Evolutionary conservation across 2,797 vertebrate genomes (phyloP).

Genomic region (Acipenser oxyrinchus): DNA sequence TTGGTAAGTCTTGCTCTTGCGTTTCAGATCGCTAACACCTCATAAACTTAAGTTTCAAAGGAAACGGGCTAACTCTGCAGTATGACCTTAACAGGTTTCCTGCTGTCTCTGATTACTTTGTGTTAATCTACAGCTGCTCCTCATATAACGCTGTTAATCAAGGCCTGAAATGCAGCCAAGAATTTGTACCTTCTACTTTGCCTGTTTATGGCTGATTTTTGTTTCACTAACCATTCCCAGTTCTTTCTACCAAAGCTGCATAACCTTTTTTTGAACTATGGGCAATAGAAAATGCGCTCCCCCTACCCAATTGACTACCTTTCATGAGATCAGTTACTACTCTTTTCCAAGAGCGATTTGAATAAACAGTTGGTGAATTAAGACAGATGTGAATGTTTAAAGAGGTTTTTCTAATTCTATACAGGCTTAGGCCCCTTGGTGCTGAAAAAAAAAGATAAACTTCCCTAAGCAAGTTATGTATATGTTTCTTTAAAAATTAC

Average conservation of each 20-base stretch:
- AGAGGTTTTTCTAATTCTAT: neutral
- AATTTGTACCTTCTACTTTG: constrained; percentile 23
- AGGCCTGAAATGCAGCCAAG: constrained; percentile 16
- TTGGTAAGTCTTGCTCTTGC: neutral
- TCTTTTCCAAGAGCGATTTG: constrained; percentile 7
- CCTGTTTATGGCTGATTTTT: constrained; percentile 16
- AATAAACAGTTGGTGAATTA: constrained; percentile 19
- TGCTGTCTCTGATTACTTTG: constrained; percentile 22
- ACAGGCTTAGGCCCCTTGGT: neutral
- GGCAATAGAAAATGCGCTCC: constrained; percentile 18
- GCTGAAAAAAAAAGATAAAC: neutral
- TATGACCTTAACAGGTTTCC: constrained; percentile 26
- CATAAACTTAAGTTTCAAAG: constrained; percentile 33
- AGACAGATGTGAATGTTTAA: constrained; percentile 19
- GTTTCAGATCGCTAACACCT: constrained; percentile 19
- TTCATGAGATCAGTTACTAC: constrained; percentile 16
- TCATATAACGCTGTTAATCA: constrained; percentile 19
- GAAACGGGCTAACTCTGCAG: constrained; percentile 8
- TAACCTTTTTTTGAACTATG: constrained; percentile 39
- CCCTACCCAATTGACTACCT: constrained; percentile 7
- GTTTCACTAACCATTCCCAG: constrained; percentile 19
- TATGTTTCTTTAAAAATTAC: too few species aligned
- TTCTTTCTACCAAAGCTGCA: constrained; percentile 17
- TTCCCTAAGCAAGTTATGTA: neutral
- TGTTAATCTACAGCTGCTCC: constrained; percentile 24